Conservation (phyloP, 1,140 invertebrate genomes). For the Sesamia nonagrioides region DNA sequence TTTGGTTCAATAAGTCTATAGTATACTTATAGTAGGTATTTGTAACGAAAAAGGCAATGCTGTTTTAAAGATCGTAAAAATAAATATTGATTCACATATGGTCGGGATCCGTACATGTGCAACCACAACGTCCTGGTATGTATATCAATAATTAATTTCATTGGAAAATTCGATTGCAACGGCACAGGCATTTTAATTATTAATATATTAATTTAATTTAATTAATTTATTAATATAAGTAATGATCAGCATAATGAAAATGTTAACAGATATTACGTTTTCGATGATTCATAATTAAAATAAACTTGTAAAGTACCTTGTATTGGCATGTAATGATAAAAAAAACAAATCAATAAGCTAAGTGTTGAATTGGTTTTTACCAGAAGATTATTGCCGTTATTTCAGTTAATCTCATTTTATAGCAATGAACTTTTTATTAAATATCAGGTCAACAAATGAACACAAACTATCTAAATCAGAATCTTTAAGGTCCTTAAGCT, state of each 20-base stretch:
- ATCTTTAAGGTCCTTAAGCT: background rate
- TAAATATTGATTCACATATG: background rate
- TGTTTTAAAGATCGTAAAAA: background rate
- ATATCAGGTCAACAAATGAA: background rate
- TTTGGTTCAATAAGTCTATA: too few relatives aligned
- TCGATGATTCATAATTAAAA: too few relatives aligned
- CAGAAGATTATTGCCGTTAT: too few relatives aligned
- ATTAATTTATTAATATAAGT: constrained; percentile 13
- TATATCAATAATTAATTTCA: constrained; percentile 24
- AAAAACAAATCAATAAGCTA: too few relatives aligned
- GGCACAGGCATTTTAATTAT: background rate
- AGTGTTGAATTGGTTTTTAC: too few relatives aligned
- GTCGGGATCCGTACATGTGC: background rate
- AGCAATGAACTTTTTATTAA: background rate
- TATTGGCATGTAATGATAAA: background rate
- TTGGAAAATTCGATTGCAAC: constrained; percentile 20
- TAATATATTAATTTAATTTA: too few relatives aligned
- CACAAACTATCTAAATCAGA: background rate
- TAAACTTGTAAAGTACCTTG: background rate
- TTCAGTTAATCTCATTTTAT: too few relatives aligned
- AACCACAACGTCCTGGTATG: background rate
- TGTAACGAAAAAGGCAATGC: too few relatives aligned
- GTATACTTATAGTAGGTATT: too few relatives aligned
- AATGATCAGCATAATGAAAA: constrained; percentile 9
- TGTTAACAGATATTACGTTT: background rate